Evolutionary conservation across 2,113 vertebrate species (phyloP).

Genomic region (Prunella himalayana): DNA sequence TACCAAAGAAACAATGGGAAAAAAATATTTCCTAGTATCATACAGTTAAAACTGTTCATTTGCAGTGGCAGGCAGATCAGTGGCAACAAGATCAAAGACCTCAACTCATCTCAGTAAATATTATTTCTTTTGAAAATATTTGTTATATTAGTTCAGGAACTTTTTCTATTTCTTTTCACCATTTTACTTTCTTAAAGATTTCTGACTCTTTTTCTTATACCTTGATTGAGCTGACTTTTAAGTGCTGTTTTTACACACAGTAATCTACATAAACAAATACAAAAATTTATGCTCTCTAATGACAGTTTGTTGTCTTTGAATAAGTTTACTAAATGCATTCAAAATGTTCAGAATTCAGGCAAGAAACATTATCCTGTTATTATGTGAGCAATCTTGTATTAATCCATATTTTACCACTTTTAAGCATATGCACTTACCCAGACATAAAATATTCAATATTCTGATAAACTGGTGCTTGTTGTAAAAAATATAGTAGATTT

Average conservation of each 20-base stretch:
- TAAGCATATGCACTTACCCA: neutral
- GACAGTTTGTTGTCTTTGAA: neutral
- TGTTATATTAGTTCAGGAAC: neutral
- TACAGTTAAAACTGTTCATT: neutral
- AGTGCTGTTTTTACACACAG: neutral
- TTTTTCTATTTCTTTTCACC: neutral
- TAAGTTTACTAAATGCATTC: neutral
- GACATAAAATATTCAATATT: constrained; percentile 38
- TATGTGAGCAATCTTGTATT: neutral
- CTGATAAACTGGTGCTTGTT: neutral
- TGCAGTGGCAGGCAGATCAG: neutral
- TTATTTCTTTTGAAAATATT: neutral
- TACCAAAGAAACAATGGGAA: neutral
- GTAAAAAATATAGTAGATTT: constrained; percentile 15
- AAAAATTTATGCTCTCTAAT: neutral
- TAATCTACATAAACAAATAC: neutral
- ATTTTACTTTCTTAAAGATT: neutral
- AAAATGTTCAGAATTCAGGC: neutral
- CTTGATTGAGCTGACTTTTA: neutral
- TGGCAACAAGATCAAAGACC: neutral
- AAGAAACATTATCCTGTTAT: neutral
- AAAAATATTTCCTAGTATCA: neutral
- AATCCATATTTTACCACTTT: constrained; percentile 19
- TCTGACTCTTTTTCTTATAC: neutral
- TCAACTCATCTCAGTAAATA: neutral